Conservation (phyloP, 1,140 invertebrate species). For the Penaeus japonicus region DNA sequence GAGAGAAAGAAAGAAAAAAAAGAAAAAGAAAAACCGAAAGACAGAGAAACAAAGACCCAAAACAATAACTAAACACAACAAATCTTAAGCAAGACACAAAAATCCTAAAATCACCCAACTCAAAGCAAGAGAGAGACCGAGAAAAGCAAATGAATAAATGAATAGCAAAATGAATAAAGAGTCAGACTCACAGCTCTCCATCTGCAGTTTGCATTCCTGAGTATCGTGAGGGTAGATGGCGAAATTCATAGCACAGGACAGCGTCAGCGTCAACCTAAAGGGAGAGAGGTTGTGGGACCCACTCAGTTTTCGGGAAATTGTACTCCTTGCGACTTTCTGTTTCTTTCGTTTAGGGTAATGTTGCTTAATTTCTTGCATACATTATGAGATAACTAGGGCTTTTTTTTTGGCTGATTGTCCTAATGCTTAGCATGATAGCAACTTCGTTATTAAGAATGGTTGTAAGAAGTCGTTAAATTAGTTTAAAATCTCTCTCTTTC, state of each 20-base stretch:
- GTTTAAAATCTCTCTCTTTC: too few species aligned
- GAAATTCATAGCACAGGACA: conserved; percentile 92
- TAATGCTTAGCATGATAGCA: too few species aligned
- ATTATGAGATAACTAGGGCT: too few species aligned
- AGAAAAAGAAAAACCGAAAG: background rate
- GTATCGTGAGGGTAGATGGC: conserved; percentile 90
- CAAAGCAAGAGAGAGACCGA: background rate
- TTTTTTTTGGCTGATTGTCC: too few species aligned
- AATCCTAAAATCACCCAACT: background rate
- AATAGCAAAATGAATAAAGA: background rate
- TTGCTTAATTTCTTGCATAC: too few species aligned
- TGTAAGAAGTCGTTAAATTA: too few species aligned
- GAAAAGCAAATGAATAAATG: background rate
- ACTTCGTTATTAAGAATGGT: too few species aligned
- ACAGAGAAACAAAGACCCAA: background rate
- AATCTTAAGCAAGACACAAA: background rate
- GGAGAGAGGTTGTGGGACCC: too few species aligned
- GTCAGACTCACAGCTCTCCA: conserved; percentile 82
- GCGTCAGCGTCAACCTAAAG: conserved; percentile 59
- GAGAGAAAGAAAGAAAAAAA: background rate
- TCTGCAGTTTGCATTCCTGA: conserved; percentile 89
- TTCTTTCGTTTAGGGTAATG: too few species aligned
- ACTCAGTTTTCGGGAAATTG: background rate
- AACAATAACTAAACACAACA: too few species aligned
- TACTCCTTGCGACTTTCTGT: too few species aligned